A percentile compares a stretch with the other conserved stretches of the same genome.
phyloP scores from a whole-genome alignment of 2,797 vertebrate species.

The Gorsachius magnificus region DNA sequence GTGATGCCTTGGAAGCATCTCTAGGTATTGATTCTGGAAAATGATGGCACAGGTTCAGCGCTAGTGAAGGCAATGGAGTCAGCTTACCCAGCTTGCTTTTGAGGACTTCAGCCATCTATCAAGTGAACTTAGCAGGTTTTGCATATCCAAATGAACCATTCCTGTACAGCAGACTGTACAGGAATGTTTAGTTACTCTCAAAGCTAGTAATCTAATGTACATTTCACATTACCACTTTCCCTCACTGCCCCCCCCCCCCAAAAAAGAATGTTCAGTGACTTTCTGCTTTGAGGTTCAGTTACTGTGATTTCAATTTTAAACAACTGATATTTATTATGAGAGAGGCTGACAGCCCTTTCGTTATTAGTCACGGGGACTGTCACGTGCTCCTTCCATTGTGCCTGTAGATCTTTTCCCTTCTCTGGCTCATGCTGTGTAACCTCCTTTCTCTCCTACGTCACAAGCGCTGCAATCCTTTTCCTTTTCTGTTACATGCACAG shows the following conservation, averaged over 20 bases:
- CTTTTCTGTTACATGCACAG: conserved; percentile 29
- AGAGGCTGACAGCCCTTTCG: not conserved
- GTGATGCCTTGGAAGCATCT: conserved; percentile 53
- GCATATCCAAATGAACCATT: not conserved
- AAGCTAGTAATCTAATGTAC: not conserved
- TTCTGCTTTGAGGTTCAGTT: not conserved
- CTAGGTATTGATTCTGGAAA: conserved; percentile 35
- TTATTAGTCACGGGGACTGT: not conserved
- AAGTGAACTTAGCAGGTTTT: not conserved
- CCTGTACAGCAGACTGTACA: not conserved
- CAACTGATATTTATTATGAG: not conserved
- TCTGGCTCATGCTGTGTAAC: conserved; percentile 13
- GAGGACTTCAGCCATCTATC: conserved; percentile 12
- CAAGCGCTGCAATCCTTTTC: conserved; percentile 24
- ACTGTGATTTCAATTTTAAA: not conserved
- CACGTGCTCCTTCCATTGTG: not conserved
- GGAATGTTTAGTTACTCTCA: not conserved
- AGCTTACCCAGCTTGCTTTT: conserved; percentile 32
- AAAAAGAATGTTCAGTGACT: not conserved
- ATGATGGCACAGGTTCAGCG: not conserved
- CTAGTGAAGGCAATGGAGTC: not conserved
- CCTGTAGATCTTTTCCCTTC: not conserved
- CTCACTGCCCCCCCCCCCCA: not conserved
- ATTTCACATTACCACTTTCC: not conserved
- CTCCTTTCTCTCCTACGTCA: conserved; percentile 60